Evolutionary conservation across 2,888 invertebrate species (phyloP).

Genomic region (Phragmatobia fuliginosa): DNA sequence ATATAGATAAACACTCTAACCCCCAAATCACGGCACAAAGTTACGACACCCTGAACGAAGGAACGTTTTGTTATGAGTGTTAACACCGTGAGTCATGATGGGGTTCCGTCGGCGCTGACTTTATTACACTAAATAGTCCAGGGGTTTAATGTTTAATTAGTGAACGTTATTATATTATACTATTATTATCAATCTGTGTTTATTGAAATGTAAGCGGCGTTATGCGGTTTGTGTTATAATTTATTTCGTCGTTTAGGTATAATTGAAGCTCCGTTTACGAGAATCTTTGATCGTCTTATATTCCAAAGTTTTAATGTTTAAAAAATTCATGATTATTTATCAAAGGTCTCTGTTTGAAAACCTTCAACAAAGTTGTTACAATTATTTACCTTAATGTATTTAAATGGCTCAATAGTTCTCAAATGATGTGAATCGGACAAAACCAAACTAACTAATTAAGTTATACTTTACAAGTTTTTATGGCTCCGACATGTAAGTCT

Average conservation of each 20-base stretch:
- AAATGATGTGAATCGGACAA: not conserved
- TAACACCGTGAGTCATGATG: constrained; percentile 42
- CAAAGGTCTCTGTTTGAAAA: no score
- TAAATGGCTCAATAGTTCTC: not conserved
- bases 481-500: no score
- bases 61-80: constrained; percentile 31
- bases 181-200: constrained; percentile 29
- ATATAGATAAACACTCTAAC: constrained; percentile 10
- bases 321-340: not conserved
- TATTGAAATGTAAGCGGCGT: constrained; percentile 19
- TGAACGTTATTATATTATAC: constrained; percentile 36
- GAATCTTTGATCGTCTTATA: not conserved
- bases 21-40: constrained; percentile 12
- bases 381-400: not conserved
- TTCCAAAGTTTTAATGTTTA: not conserved
- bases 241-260: not conserved
- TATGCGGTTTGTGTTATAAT: not conserved
- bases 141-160: constrained; percentile 47
- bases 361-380: no score
- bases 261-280: not conserved
- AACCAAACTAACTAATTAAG: not conserved
- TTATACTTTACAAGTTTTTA: not conserved
- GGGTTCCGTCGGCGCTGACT: constrained; percentile 33
- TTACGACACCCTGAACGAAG: constrained; percentile 8
- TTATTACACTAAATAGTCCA: constrained; percentile 47